phyloP scores from a whole-genome alignment of 37 sponge, comb jelly and placozoan species.

The Halichondria panicea region DNA sequence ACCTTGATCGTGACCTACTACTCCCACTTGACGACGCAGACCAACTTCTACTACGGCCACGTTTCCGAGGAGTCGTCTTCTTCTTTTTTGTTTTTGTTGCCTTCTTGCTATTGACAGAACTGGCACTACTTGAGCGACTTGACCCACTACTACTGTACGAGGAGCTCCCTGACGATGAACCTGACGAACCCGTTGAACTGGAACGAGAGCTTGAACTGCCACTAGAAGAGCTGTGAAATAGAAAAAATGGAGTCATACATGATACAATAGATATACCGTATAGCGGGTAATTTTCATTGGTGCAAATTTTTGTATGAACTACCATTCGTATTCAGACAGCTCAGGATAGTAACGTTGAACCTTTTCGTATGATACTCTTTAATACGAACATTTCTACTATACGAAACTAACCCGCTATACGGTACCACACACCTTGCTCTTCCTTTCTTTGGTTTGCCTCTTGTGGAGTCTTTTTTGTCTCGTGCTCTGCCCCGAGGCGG shows the following conservation, averaged over 20 bases:
- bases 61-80: not conserved
- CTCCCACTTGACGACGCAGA: conserved; percentile 13
- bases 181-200: conserved; percentile 50
- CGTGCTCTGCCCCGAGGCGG: conserved; percentile 12
- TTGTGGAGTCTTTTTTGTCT: conserved; percentile 7
- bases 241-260: too few relatives aligned
- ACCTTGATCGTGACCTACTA: conserved; percentile 29
- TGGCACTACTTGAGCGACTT: conserved; percentile 20
- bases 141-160: conserved; percentile 35
- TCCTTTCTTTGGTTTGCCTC: not conserved
- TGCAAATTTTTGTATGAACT: too few relatives aligned
- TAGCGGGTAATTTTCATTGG: too few relatives aligned
- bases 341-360: too few relatives aligned
- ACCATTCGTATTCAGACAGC: too few relatives aligned
- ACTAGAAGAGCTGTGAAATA: conserved; percentile 1
- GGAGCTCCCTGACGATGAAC: conserved; percentile 26
- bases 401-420: too few relatives aligned
- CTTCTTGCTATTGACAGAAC: not conserved
- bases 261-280: too few relatives aligned
- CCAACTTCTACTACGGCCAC: conserved; percentile 2
- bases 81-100: conserved; percentile 1
- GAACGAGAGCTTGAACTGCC: conserved; percentile 43
- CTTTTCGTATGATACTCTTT: too few relatives aligned
- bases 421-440: conserved; percentile 1
- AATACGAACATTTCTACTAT: too few relatives aligned